phyloP scores from a whole-genome alignment of 2,888 invertebrate genomes.

The Agonopterix subpropinquella region DNA sequence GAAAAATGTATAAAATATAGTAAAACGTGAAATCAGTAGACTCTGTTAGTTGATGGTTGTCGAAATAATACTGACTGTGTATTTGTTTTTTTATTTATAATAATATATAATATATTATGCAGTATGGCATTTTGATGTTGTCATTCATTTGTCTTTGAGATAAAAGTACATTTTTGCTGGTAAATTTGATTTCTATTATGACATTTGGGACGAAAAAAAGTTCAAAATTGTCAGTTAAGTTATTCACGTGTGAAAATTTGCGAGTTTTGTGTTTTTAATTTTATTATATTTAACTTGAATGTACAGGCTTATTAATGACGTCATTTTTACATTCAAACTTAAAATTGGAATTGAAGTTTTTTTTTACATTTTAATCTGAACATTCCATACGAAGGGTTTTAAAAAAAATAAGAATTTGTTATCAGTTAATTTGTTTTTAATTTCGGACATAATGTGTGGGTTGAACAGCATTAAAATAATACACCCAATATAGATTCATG shows the following conservation, averaged over 20 bases:
- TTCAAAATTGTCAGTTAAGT: conserved; percentile 27
- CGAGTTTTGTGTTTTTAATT: conserved; percentile 32
- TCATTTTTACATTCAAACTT: conserved; percentile 20
- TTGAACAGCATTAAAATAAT: conserved; percentile 23
- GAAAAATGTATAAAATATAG: conserved; percentile 9
- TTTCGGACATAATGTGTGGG: conserved; percentile 27
- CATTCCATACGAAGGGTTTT: conserved; percentile 43
- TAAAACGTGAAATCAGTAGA: conserved; percentile 30
- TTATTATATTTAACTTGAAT: conserved; percentile 20
- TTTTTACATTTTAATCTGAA: conserved; percentile 19
- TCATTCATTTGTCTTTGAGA: conserved; percentile 44
- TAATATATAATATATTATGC: conserved; percentile 35
- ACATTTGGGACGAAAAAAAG: conserved; percentile 4
- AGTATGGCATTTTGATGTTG: conserved; percentile 32
- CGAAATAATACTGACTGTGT: conserved; percentile 39
- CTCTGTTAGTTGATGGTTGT: conserved; percentile 53
- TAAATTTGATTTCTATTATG: conserved; percentile 22
- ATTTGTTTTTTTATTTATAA: conserved; percentile 46
- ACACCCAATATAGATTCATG: conserved; percentile 17
- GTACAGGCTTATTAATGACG: conserved; percentile 22
- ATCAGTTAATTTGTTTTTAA: conserved; percentile 30
- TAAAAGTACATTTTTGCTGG: conserved; percentile 23
- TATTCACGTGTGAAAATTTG: conserved; percentile 14
- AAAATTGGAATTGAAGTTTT: conserved; percentile 18
- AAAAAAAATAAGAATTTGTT: conserved; percentile 28